Conservation (phyloP, 2,888 invertebrate genomes). For the Liodrosophila aerea region DNA sequence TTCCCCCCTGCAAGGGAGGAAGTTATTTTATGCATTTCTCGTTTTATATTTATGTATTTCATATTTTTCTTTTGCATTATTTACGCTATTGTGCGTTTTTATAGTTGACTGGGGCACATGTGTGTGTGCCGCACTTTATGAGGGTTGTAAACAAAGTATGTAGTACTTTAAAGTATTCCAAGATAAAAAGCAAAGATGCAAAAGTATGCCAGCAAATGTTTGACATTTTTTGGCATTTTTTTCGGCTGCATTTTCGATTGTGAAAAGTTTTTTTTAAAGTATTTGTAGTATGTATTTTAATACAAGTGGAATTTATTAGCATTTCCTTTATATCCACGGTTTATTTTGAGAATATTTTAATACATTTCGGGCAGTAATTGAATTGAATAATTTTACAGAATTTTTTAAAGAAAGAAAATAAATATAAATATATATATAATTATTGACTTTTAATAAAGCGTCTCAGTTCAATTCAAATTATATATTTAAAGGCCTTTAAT, state of each 20-base stretch:
- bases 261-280: too few relatives aligned
- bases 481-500: too few relatives aligned
- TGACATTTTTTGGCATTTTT: not conserved
- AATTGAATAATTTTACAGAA: not conserved
- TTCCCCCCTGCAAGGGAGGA: not conserved
- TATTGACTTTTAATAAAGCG: too few relatives aligned
- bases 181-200: slow-evolving; percentile 3
- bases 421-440: too few relatives aligned
- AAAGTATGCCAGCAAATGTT: slow-evolving; percentile 4
- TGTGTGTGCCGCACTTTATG: slow-evolving; percentile 14
- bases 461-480: too few relatives aligned
- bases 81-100: slow-evolving; percentile 60
- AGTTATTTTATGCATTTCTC: slow-evolving; percentile 51
- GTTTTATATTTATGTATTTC: slow-evolving; percentile 60
- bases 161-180: not conserved
- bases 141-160: slow-evolving; percentile 4
- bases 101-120: slow-evolving; percentile 63
- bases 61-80: slow-evolving; percentile 58
- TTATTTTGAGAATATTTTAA: too few relatives aligned
- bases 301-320: not conserved
- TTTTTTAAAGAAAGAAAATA: not conserved
- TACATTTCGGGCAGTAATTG: not conserved
- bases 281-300: too few relatives aligned
- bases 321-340: not conserved
- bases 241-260: too few relatives aligned